Base-by-base conservation (phyloP, 2,888 invertebrate genomes). In the Torymus aiolomorphi region DNA sequence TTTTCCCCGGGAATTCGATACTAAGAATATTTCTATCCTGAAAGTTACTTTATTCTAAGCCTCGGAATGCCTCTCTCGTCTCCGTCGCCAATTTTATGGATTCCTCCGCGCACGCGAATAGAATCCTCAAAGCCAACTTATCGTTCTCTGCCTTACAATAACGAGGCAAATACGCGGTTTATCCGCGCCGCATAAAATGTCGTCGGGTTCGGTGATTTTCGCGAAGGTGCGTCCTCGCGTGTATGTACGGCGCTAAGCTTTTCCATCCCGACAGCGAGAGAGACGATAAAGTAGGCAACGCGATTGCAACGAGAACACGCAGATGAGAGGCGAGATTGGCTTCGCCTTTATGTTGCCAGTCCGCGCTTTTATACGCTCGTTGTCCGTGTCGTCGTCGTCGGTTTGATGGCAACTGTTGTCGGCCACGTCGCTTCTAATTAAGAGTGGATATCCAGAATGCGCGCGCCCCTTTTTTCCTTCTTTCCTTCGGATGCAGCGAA, bases 301-400 rank as follows among this genome's bases (percentile, higher is more conserved):
- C 81, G 83, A 86, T 83, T 83, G 84, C 83, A 84, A 83, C 75
- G 83, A 82, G 84, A 84, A 85, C 81, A 81, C 80, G 59, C 52
- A 88, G 86, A 88, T 86, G 86, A 86, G 86, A 86, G 81, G 78
- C 76, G 84, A 85, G 86, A 87, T 86, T 84, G 80, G 81, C 83
- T 83, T 84, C 82, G 84, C 84, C 83, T 85, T 85, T 85, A 84
- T 76, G 76, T 62, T 73, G 52, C 66, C 57, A 76, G 71, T 78
- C 57, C 13, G 31, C 76, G 69, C 62, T 73, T 76, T 79, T 80
- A 80, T 80, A 74, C 52, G 20, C 70, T 18, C 56, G 57, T 42
- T 63, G 18, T 78, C 62, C 31, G 2, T 31, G 67, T 79, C 52
- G 54, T 59, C 70, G 57, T 49, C 54, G 20, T 51, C 42, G 8